Conservation (phyloP, 1,140 invertebrate genomes). For the Alviniconcha marisindica region DNA sequence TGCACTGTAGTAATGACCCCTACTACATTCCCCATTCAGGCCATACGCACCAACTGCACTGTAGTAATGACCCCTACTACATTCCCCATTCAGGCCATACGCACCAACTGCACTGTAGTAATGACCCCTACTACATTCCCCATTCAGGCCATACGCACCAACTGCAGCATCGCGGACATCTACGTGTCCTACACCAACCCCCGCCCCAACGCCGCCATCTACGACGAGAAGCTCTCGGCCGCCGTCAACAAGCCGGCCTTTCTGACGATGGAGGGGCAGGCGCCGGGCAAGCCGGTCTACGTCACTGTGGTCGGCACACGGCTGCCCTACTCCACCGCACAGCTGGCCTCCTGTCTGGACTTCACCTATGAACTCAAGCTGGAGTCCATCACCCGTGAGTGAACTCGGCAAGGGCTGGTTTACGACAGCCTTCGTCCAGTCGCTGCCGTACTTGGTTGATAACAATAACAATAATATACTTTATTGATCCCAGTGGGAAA, state of each 20-base stretch:
- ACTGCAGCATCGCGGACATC: constrained; percentile 32
- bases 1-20: too few relatives aligned
- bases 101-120: constrained; percentile 29
- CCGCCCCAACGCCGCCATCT: constrained; percentile 32
- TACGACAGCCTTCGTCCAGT: too few relatives aligned
- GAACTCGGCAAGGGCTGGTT: background rate
- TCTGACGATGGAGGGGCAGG: constrained; percentile 21
- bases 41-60: too few relatives aligned
- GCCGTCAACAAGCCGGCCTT: constrained; percentile 10
- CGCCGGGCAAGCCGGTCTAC: constrained; percentile 42
- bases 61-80: too few relatives aligned
- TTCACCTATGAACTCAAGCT: constrained; percentile 8
- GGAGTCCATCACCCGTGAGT: background rate
- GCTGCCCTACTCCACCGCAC: background rate
- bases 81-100: background rate
- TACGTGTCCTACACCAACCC: constrained; percentile 35
- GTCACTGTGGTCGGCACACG: constrained; percentile 41
- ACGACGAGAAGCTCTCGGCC: constrained; percentile 19
- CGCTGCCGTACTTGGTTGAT: too few relatives aligned
- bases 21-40: too few relatives aligned
- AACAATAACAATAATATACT: too few relatives aligned
- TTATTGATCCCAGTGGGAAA: too few relatives aligned
- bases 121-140: too few relatives aligned
- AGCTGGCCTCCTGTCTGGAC: constrained; percentile 32
- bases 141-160: background rate